Evolutionary conservation across 1,140 invertebrate species (phyloP).

Genomic region (Danaus melanippus): DNA sequence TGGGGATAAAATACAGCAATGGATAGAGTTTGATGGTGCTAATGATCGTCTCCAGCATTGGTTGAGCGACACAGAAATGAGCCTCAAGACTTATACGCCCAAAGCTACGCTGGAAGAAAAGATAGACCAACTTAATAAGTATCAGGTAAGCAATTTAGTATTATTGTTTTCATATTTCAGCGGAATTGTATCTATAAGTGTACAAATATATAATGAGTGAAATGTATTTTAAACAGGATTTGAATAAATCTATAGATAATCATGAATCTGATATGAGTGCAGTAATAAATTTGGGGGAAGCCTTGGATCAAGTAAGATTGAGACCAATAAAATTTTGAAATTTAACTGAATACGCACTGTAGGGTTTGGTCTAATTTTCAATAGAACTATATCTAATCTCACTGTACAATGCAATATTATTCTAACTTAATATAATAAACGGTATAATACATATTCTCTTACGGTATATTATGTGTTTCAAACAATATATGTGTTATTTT

Average conservation of each 20-base stretch:
- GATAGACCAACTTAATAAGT: slow-evolving; percentile 89
- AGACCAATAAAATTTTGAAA: slow-evolving; percentile 22
- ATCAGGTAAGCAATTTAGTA: slow-evolving; percentile 78
- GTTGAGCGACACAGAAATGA: slow-evolving; percentile 89
- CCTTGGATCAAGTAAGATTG: slow-evolving; percentile 88
- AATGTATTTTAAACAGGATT: slow-evolving; percentile 76
- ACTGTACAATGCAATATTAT: slow-evolving; percentile 21
- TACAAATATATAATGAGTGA: slow-evolving; percentile 24
- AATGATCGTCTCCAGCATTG: slow-evolving; percentile 87
- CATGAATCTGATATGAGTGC: slow-evolving; percentile 81
- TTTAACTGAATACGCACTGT: slow-evolving; percentile 44
- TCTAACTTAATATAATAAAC: slow-evolving; percentile 7
- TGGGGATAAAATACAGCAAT: slow-evolving; percentile 89
- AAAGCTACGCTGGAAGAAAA: slow-evolving; percentile 92
- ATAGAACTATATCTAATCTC: slow-evolving; percentile 54
- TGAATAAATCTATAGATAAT: slow-evolving; percentile 81
- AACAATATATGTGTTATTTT: not conserved
- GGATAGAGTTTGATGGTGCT: slow-evolving; percentile 91
- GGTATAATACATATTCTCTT: not conserved
- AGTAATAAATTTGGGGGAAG: slow-evolving; percentile 81
- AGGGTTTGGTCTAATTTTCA: slow-evolving; percentile 63
- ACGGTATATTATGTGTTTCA: not conserved
- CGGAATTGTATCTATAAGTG: slow-evolving; percentile 13
- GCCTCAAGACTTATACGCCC: slow-evolving; percentile 88
- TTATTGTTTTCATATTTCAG: slow-evolving; percentile 11